These are phyloP conservation scores for Drosophila oshimai DNA, from an alignment of 1,140 invertebrate species.

Conservation along the genomic window DNA sequence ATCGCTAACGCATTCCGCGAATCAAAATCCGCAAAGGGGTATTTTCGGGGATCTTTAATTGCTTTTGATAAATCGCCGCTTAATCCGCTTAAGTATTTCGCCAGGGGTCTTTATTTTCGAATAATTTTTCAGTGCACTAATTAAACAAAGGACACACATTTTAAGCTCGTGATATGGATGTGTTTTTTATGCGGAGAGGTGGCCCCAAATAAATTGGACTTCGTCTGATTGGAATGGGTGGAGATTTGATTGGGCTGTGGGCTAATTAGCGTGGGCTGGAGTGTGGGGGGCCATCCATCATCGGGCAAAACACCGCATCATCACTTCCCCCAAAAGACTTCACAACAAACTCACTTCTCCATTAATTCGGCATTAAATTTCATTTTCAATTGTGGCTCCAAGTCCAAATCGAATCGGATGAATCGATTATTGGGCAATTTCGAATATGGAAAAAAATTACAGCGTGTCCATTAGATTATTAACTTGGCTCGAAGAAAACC, in stretches of 20 bases:
- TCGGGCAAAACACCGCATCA: conserved; percentile 46
- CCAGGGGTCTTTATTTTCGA: conserved; percentile 14
- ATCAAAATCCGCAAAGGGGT: conserved; percentile 38
- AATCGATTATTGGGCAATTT: conserved; percentile 67
- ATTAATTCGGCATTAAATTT: conserved; percentile 73
- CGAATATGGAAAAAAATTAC: conserved; percentile 60
- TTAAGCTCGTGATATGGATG: conserved; percentile 34
- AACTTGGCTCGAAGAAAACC: conserved; percentile 65
- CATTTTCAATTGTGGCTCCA: conserved; percentile 65
- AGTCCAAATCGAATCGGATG: conserved; percentile 62
- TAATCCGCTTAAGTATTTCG: conserved; percentile 74
- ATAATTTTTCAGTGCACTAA: conserved; percentile 76
- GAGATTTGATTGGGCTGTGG: conserved; percentile 4
- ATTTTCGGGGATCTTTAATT: conserved; percentile 67
- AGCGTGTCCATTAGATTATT: conserved; percentile 77
- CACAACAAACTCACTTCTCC: conserved; percentile 27
- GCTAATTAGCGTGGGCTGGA: conserved; percentile 68
- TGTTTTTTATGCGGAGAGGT: conserved; percentile 18
- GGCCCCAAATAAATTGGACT: conserved; percentile 71
- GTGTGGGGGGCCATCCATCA: conserved; percentile 51
- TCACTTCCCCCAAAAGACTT: conserved; percentile 33
- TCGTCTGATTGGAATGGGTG: conserved; percentile 30
- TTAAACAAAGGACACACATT: conserved; percentile 76
- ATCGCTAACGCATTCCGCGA: conserved; percentile 71
- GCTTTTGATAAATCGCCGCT: conserved; percentile 78